Evolutionary conservation across 2,113 vertebrate genomes (phyloP), one percentile per base, ranked within the genome.

Genomic region (Ageneiosus marmoratus): DNA sequence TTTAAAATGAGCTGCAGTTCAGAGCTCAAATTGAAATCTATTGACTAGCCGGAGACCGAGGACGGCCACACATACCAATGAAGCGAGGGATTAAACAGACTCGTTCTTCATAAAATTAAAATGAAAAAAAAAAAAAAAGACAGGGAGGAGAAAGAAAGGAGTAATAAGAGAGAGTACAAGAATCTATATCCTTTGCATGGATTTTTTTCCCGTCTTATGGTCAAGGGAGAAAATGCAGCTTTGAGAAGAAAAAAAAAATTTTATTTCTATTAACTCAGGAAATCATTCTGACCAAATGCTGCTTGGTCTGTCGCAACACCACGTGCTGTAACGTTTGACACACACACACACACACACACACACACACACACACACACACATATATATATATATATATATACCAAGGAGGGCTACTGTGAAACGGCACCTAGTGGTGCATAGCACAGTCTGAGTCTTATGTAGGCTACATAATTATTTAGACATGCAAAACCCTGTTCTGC

Each of bases 21-120:
- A 60, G 80, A 88, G 82, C 81, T 81, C 80, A 89, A 89, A 88
- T 88, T 88, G 87, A 88, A 88, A 88, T 89, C 87, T 88, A 89
- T 88, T 84, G 87, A 85, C 87, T 86, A 83, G 86, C 86, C 56
- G 27, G 83, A 73, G 87, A 81, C 32, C 8, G 22, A 84, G 81
- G 56, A 74, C 3, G 73, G 84, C 53, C 51, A 53, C 51, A 88
- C 87, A 89, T 88, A 82, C 77, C 79, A 86, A 85, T 77, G 37
- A 82, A 79, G 83, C 65, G 15, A 88, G 16, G 74, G 83, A 90
- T 90, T 90, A 90, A 90, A 89, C 81, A 56, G 83, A 82, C 83
- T 85, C 55, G 84, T 86, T 86, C 82, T 88, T 88, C 84, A 76
- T 60, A 63, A 85, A 88, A 88, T 90, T 86, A 85, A 84, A 86